Conservation (phyloP, 2,113 vertebrate genomes). For the Heteronetta atricapilla region DNA sequence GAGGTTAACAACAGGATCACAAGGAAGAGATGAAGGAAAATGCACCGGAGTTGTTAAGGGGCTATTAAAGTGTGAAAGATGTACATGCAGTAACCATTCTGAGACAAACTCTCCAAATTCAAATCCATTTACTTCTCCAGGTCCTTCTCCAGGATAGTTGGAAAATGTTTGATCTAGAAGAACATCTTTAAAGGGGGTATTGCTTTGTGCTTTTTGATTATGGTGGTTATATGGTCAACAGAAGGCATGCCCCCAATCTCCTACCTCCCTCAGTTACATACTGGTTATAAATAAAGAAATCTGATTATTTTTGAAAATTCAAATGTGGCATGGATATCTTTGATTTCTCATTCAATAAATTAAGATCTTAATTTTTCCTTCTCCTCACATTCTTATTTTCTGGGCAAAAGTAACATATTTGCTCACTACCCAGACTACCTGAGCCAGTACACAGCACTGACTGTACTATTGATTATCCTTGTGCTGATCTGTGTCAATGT, state of each 20-base stretch:
- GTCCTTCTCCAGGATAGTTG: fast-evolving
- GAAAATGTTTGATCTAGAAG: background rate
- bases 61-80: background rate
- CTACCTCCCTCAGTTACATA: no score
- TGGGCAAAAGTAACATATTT: background rate
- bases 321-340: background rate
- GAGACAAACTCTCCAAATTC: background rate
- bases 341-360: background rate
- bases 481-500: background rate
- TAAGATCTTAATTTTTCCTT: background rate
- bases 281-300: background rate
- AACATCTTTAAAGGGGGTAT: background rate
- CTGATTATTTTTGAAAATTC: background rate
- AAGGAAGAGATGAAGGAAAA: background rate
- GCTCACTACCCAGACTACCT: background rate
- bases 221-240: background rate
- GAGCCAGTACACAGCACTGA: background rate
- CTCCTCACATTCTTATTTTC: background rate
- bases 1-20: background rate
- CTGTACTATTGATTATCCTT: no score
- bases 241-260: background rate
- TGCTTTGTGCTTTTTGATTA: background rate
- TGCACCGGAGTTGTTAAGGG: background rate
- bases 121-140: no score
- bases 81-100: background rate